Evolutionary conservation across 2,113 vertebrate genomes (phyloP).

Genomic region (Pituophis catenifer): DNA sequence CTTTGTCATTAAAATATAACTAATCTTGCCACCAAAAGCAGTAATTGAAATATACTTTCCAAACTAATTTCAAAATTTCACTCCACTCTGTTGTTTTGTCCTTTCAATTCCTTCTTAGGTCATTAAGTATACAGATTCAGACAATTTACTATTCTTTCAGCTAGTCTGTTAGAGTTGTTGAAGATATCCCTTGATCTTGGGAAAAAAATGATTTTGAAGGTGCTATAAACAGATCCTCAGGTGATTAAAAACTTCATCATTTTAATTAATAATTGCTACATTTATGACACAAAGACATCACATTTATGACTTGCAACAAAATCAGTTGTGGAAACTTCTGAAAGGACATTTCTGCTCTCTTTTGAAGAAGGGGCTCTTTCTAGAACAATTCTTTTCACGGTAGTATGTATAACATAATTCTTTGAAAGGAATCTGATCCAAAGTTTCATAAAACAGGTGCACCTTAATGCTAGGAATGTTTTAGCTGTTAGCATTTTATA

Average conservation of each 20-base stretch:
- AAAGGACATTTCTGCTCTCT: conserved; percentile 20
- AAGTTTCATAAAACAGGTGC: conserved; percentile 77
- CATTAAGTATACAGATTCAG: not conserved
- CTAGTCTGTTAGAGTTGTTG: not conserved
- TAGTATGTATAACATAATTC: conserved; percentile 37
- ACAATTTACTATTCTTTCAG: not conserved
- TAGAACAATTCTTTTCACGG: conserved; percentile 47
- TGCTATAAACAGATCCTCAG: not conserved
- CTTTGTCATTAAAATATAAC: not conserved
- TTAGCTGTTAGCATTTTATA: conserved; percentile 75
- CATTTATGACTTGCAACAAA: not conserved
- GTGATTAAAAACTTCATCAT: not conserved
- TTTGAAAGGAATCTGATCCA: conserved; percentile 59
- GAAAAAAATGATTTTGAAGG: not conserved
- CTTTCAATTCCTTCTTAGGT: not conserved
- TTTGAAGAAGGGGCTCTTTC: conserved; percentile 39
- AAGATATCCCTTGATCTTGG: not conserved
- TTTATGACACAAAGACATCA: not conserved
- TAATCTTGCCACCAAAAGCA: not conserved
- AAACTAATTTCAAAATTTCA: not conserved
- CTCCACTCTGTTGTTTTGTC: not conserved
- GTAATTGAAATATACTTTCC: not conserved
- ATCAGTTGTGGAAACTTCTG: conserved; percentile 22
- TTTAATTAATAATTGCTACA: not conserved
- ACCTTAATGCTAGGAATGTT: conserved; percentile 75